Evolutionary conservation across 2,888 invertebrate species (phyloP).

Genomic region (Ochropleura leucogaster): DNA sequence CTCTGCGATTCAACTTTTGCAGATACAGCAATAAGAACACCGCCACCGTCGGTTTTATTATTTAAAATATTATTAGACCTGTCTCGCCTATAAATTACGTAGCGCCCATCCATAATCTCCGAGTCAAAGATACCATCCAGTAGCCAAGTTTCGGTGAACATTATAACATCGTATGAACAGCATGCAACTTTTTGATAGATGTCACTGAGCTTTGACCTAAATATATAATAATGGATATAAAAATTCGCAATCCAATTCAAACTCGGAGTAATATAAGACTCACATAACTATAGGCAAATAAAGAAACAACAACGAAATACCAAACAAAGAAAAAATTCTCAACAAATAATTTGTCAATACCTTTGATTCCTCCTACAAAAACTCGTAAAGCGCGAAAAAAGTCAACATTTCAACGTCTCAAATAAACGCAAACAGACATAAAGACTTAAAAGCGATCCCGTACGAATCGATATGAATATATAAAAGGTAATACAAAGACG

Average conservation of each 20-base stretch:
- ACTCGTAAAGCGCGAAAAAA: constrained; percentile 47
- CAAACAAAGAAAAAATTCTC: constrained; percentile 30
- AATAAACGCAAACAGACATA: constrained; percentile 59
- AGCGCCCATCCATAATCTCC: no score
- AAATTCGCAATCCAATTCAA: constrained; percentile 1
- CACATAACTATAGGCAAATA: background rate
- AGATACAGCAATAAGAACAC: no score
- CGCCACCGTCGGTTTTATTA: no score
- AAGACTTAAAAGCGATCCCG: constrained; percentile 66
- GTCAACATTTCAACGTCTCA: constrained; percentile 57
- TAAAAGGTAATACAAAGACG: constrained; percentile 73
- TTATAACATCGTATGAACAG: no score
- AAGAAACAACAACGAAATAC: constrained; percentile 9
- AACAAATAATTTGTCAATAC: constrained; percentile 41
- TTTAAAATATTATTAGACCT: no score
- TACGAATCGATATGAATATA: constrained; percentile 65
- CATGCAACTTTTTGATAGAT: no score
- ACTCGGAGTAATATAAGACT: background rate
- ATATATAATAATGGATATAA: background rate
- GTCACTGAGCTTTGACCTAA: no score
- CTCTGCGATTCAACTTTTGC: no score
- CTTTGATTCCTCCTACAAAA: constrained; percentile 38
- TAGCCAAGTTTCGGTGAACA: no score
- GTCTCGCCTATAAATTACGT: no score
- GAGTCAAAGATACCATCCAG: no score